These are phyloP conservation scores for Proterorhinus semilunaris DNA, from an alignment of 2,113 vertebrate species.

Conservation along the genomic window DNA sequence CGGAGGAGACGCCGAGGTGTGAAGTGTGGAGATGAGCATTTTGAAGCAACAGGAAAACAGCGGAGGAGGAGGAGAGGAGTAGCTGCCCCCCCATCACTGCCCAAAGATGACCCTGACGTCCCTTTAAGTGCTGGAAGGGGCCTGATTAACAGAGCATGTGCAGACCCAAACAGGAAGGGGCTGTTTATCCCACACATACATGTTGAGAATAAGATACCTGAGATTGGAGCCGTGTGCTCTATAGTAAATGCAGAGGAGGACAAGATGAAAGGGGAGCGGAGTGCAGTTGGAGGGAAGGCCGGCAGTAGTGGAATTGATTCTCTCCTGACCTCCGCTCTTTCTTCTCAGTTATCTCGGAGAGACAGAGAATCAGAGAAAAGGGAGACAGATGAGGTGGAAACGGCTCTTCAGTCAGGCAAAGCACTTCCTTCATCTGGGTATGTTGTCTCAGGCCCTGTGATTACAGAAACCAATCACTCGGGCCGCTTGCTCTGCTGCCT, in stretches of 20 bases:
- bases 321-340: conserved; percentile 57
- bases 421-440: conserved; percentile 88
- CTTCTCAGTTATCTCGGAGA: conserved; percentile 67
- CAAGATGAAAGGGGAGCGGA: conserved; percentile 72
- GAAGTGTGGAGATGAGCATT: conserved; percentile 74
- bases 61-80: conserved; percentile 67
- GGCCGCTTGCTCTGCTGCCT: conserved; percentile 94
- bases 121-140: conserved; percentile 39
- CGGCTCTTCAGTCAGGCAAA: conserved; percentile 83
- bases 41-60: conserved; percentile 65
- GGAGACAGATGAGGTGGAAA: conserved; percentile 67
- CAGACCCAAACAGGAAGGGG: conserved; percentile 65
- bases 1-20: conserved; percentile 80
- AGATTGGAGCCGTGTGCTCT: conserved; percentile 90
- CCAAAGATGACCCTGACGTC: conserved; percentile 68
- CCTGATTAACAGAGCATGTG: conserved; percentile 37
- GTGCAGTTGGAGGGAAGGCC: conserved; percentile 60
- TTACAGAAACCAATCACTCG: conserved; percentile 87
- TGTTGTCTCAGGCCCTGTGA: conserved; percentile 89
- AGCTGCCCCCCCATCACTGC: conserved; percentile 26
- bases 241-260: conserved; percentile 97
- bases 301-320: conserved; percentile 59
- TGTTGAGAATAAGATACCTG: conserved; percentile 91
- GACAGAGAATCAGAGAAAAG: conserved; percentile 72
- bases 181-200: conserved; percentile 94